A percentile compares a stretch with the other conserved stretches of the same genome.
Evolutionary conservation across 2,113 vertebrate genomes (phyloP).

Genomic region (Percina caprodes): DNA sequence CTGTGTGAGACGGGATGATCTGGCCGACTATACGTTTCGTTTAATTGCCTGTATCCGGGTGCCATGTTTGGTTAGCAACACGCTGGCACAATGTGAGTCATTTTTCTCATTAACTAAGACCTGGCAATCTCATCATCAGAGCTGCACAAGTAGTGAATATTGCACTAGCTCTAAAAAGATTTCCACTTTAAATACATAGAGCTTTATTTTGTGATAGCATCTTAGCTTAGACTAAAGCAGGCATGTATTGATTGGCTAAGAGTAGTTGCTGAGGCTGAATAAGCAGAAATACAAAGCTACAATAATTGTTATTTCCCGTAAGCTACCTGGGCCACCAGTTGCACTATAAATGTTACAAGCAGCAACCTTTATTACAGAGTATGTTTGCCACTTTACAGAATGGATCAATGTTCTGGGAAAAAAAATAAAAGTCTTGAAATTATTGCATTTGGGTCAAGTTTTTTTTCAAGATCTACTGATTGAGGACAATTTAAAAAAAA

Average conservation of each 20-base stretch:
- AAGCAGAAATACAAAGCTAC: constrained; percentile 49
- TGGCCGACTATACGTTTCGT: constrained; percentile 13
- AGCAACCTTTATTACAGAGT: constrained; percentile 33
- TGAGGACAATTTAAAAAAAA: neutral
- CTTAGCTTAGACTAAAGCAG: constrained; percentile 33
- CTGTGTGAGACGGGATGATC: constrained; percentile 27
- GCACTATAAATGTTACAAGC: constrained; percentile 53
- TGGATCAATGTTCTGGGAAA: constrained; percentile 36
- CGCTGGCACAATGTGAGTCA: constrained; percentile 24
- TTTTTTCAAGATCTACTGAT: neutral
- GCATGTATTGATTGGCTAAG: constrained; percentile 73
- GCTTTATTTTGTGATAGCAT: constrained; percentile 49
- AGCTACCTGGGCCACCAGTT: constrained; percentile 41
- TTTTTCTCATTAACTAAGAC: constrained; percentile 41
- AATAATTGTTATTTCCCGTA: constrained; percentile 55
- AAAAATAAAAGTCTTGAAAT: constrained; percentile 45
- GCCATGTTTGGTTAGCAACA: constrained; percentile 37
- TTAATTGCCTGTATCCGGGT: constrained; percentile 38
- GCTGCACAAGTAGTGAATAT: constrained; percentile 51
- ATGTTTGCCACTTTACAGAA: constrained; percentile 35
- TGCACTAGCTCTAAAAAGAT: constrained; percentile 60
- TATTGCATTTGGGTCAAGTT: constrained; percentile 21
- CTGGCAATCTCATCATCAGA: constrained; percentile 41
- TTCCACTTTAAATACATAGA: constrained; percentile 59
- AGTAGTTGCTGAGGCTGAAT: constrained; percentile 57